phyloP scores from a whole-genome alignment of 1,140 invertebrate genomes.

The Bombus affinis region DNA sequence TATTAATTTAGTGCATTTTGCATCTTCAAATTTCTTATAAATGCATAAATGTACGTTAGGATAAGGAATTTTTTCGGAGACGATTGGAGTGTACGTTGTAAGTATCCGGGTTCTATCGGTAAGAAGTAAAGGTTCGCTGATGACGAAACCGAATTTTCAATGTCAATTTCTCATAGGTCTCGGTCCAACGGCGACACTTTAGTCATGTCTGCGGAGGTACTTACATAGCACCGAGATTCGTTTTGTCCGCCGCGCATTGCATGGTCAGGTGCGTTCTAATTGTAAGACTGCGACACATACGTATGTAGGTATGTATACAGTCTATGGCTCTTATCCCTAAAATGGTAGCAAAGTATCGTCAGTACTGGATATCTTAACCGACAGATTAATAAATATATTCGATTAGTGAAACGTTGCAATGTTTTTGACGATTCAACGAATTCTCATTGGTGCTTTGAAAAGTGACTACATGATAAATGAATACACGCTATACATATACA shows the following conservation, averaged over 20 bases:
- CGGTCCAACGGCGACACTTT: slow-evolving; percentile 63
- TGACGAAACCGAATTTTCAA: slow-evolving; percentile 64
- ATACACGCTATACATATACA: not conserved
- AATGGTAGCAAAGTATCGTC: slow-evolving; percentile 30
- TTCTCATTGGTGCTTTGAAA: slow-evolving; percentile 28
- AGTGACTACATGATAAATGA: not conserved
- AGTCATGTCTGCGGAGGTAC: slow-evolving; percentile 69
- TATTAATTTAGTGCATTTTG: not conserved
- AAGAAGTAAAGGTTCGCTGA: slow-evolving; percentile 49
- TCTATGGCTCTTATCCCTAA: slow-evolving; percentile 18
- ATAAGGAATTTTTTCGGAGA: slow-evolving; percentile 1
- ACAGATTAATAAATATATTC: not conserved
- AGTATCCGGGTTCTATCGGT: slow-evolving; percentile 9
- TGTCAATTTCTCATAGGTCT: slow-evolving; percentile 68
- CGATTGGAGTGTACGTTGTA: slow-evolving; percentile 15
- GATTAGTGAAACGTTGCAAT: not conserved
- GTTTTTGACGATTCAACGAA: not conserved
- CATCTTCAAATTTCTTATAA: not conserved
- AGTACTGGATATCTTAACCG: not conserved
- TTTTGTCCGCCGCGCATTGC: slow-evolving; percentile 73
- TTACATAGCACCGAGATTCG: slow-evolving; percentile 68
- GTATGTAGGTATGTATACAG: not conserved
- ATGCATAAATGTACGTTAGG: not conserved
- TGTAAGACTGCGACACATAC: slow-evolving; percentile 53
- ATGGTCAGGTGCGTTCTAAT: slow-evolving; percentile 67